A percentile compares a stretch with the other conserved stretches of the same genome.
These are phyloP conservation scores for Rhyacichthys aspro DNA, from an alignment of 2,797 vertebrate genomes.

Conservation along the genomic window DNA sequence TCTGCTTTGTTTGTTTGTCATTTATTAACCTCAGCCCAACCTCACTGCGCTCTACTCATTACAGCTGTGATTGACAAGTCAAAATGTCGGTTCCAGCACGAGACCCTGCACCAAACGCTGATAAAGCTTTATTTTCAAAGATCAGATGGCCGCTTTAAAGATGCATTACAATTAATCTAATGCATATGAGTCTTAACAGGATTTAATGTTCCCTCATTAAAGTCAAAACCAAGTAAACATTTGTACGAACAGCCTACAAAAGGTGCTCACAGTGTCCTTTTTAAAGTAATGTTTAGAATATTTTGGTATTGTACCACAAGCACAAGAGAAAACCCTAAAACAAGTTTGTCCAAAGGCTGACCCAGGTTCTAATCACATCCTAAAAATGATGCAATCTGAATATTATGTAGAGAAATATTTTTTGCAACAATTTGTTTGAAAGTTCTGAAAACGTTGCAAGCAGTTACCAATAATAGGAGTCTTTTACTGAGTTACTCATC, in stretches of 20 bases:
- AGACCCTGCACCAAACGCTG: slow-evolving; percentile 15
- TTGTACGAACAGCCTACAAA: slow-evolving; percentile 9
- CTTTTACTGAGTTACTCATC: too few relatives aligned
- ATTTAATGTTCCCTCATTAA: slow-evolving; percentile 9
- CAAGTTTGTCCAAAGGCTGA: too few relatives aligned
- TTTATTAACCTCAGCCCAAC: slow-evolving; percentile 75
- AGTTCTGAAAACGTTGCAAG: too few relatives aligned
- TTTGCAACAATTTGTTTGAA: too few relatives aligned
- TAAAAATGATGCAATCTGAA: too few relatives aligned
- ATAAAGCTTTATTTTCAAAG: slow-evolving; percentile 21
- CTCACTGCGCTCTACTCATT: slow-evolving; percentile 62
- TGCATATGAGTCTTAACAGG: background rate
- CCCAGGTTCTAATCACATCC: too few relatives aligned
- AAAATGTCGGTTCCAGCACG: slow-evolving; percentile 43
- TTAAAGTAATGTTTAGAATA: background rate
- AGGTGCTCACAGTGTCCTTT: background rate
- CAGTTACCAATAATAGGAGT: too few relatives aligned
- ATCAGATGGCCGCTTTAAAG: slow-evolving; percentile 1
- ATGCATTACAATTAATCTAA: slow-evolving; percentile 1
- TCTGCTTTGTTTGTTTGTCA: slow-evolving; percentile 81
- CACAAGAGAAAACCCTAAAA: background rate
- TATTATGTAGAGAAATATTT: too few relatives aligned
- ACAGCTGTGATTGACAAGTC: slow-evolving; percentile 74
- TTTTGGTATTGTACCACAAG: background rate
- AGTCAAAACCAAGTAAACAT: slow-evolving; percentile 22